A percentile compares a stretch with the other conserved stretches of the same genome.
These are phyloP conservation scores for Nylanderia fulva DNA, from an alignment of 1,140 invertebrate species.

Conservation along the genomic window DNA sequence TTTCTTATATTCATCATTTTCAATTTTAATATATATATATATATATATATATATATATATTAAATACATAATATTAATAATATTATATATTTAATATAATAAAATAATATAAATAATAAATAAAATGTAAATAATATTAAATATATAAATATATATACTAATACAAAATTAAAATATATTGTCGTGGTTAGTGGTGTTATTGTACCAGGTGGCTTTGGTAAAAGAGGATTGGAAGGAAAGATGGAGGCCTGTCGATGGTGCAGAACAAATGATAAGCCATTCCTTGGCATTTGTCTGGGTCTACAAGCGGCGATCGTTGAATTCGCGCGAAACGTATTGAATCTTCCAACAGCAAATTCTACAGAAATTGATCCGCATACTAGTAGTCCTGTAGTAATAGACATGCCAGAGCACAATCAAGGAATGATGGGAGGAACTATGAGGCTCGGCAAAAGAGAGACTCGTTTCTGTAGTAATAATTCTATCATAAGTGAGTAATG, in stretches of 20 bases:
- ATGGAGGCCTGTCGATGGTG: constrained; percentile 98
- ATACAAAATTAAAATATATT: constrained; percentile 43
- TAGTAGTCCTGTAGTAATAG: constrained; percentile 94
- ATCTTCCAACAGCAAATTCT: constrained; percentile 92
- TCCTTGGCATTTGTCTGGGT: constrained; percentile 98
- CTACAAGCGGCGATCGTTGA: constrained; percentile 99
- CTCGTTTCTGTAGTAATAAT: constrained; percentile 89
- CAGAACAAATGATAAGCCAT: constrained; percentile 94
- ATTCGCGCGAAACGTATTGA: constrained; percentile 95
- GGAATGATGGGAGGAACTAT: constrained; percentile 99
- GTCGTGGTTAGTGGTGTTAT: constrained; percentile 92
- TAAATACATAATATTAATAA: too few species aligned
- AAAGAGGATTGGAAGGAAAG: constrained; percentile 98
- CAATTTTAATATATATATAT: neutral
- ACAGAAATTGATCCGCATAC: constrained; percentile 94
- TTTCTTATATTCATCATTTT: constrained; percentile 1
- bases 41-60: too few species aligned
- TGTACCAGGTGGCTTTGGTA: constrained; percentile 99
- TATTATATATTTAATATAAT: too few species aligned
- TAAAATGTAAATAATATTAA: too few species aligned
- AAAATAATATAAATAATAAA: too few species aligned
- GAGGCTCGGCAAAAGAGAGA: constrained; percentile 97
- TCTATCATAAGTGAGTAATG: constrained; percentile 90
- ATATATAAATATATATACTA: too few species aligned
- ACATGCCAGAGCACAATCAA: constrained; percentile 99